Evolutionary conservation across 2,888 invertebrate genomes (phyloP), one percentile per base, ranked within the genome.

Genomic region (Anodontia alba): DNA sequence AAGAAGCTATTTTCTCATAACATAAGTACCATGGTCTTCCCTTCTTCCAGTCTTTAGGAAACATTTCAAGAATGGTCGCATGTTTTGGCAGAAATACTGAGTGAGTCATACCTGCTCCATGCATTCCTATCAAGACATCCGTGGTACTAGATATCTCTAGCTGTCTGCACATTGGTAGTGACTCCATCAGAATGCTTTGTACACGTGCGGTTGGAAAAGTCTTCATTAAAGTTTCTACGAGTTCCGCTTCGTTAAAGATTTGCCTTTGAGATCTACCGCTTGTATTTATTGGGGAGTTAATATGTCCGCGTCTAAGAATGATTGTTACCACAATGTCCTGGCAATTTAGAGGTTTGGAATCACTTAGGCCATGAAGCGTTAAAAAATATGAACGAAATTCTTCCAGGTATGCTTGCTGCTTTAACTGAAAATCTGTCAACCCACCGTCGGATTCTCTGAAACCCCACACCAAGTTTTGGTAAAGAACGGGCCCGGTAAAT

Each of bases 51-150:
- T 38, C 78, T 76, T 78, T 80, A 0, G 91, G 87, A 62, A 87
- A 86, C 26, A 93, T 72, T 80, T 93, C 93, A 17, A 93, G 72
- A 10, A 93, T 73, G 0, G 85, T 91, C 0, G 89, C 88, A 71
- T 88, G 88, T 54, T 87, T 78, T 0, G 91, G 90, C 29, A 93
- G 81, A 75, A 92, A 92, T 29, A 90, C 33, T 8, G 90, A 80
- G 69, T 93, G 92, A 2, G 91, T 91, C 72, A 93, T 86, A 0
- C 92, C 93, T 3, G 93, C 93, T 0, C 93, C 93, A 73, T 93
- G 93, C 91, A 93, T 92, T 1, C 93, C 93, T 0, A 93, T 86
- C 46, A 93, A 76, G 31, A 93, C 80, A 71, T 93, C 92, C 0
- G 92, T 90, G 8, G 83, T 70, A 20, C 85, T 54, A 29, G 92